These are phyloP conservation scores for Eupsittula cactorum DNA, from an alignment of 2,113 vertebrate species.

Conservation along the genomic window DNA sequence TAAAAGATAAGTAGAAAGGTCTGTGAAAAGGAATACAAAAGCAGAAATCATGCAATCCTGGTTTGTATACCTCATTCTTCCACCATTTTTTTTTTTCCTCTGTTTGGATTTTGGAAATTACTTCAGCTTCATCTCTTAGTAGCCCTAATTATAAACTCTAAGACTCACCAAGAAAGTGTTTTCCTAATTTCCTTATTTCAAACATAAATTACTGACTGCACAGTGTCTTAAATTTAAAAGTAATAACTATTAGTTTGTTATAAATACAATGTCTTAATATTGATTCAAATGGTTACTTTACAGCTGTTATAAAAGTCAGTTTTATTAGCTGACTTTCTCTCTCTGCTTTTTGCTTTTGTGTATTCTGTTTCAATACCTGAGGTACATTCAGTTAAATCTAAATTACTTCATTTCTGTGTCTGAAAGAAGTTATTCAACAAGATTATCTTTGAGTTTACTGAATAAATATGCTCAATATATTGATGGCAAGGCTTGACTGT, in stretches of 20 bases:
- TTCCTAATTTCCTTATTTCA: background rate
- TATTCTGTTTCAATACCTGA: background rate
- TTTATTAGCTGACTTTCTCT: background rate
- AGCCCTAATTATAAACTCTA: background rate
- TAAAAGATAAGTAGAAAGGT: constrained; percentile 42
- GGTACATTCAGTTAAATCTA: constrained; percentile 4
- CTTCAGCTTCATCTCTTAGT: background rate
- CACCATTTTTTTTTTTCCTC: background rate
- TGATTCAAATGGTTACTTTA: background rate
- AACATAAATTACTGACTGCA: background rate
- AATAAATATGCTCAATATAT: constrained; percentile 6
- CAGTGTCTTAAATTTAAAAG: background rate
- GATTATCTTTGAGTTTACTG: constrained; percentile 11
- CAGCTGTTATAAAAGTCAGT: background rate
- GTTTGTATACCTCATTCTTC: background rate
- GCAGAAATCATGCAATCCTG: background rate
- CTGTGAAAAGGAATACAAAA: constrained; percentile 2
- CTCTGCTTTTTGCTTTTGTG: background rate
- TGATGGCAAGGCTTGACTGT: background rate
- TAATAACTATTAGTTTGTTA: background rate
- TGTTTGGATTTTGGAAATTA: background rate
- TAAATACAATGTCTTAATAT: background rate
- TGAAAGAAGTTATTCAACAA: constrained; percentile 1
- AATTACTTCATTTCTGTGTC: constrained; percentile 8
- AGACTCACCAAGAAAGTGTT: background rate